phyloP scores from a whole-genome alignment of 2,797 vertebrate genomes.

The Pelochelys cantorii region DNA sequence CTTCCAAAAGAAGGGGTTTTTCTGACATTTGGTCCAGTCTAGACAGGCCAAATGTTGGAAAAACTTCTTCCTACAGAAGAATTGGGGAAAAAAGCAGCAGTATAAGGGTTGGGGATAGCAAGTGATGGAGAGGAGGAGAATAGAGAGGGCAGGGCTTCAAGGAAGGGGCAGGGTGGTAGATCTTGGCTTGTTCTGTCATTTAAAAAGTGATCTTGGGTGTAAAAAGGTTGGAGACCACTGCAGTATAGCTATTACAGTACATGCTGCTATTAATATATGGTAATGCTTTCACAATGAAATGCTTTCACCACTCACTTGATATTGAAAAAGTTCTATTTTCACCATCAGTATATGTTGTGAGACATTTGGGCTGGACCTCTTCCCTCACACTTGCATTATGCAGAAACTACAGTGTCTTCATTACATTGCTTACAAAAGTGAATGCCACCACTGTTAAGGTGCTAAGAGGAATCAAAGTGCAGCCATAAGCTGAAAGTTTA shows the following conservation, averaged over 20 bases:
- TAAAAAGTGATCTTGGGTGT: no score
- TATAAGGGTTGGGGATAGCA: no score
- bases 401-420: neutral
- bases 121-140: no score
- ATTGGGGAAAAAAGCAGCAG: no score
- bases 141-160: no score
- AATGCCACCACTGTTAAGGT: neutral
- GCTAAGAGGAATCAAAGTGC: neutral
- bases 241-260: neutral
- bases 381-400: neutral
- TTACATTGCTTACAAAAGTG: neutral
- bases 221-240: no score
- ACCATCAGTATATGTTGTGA: neutral
- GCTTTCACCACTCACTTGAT: neutral
- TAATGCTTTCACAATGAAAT: neutral
- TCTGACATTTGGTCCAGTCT: no score
- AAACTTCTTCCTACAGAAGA: no score
- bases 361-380: neutral
- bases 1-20: no score
- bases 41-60: no score
- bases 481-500: neutral
- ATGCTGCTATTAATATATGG: neutral
- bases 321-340: neutral
- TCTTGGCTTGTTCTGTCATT: no score
- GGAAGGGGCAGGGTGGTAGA: no score